These are phyloP conservation scores for Raja brachyura DNA, from an alignment of 2,113 vertebrate species.

Conservation along the genomic window DNA sequence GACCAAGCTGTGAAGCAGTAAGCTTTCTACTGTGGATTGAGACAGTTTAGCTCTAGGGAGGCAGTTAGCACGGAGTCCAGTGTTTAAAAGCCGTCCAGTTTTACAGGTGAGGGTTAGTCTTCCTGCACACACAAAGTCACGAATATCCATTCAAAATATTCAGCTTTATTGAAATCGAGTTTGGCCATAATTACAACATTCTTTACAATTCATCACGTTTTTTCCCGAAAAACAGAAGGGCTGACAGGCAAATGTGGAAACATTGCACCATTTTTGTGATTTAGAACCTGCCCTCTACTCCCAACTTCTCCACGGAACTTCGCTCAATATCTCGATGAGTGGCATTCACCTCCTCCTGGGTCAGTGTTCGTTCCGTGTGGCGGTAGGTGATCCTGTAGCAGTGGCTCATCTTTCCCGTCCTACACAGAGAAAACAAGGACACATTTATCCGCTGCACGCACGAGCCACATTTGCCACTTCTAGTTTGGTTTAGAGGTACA, in stretches of 20 bases:
- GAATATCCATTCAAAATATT: not conserved
- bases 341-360: slow-evolving; percentile 66
- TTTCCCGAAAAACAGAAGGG: not conserved
- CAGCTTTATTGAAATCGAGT: not conserved
- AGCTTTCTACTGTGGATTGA: too few species aligned
- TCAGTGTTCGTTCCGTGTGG: slow-evolving; percentile 82
- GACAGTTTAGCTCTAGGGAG: too few species aligned
- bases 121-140: not conserved
- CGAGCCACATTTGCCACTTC: too few species aligned
- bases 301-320: slow-evolving; percentile 62
- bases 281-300: slow-evolving; percentile 76
- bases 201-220: not conserved
- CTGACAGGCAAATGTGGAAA: not conserved
- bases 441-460: not conserved
- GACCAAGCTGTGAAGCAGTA: too few species aligned
- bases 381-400: slow-evolving; percentile 85
- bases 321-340: slow-evolving; percentile 69
- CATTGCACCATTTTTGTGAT: not conserved
- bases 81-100: too few species aligned
- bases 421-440: slow-evolving; percentile 44
- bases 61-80: too few species aligned
- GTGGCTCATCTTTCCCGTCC: slow-evolving; percentile 75
- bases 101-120: too few species aligned
- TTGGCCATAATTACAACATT: not conserved
- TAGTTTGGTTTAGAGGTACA: too few species aligned